phyloP scores from a whole-genome alignment of 2,113 vertebrate species.

The Polyodon spathula region DNA sequence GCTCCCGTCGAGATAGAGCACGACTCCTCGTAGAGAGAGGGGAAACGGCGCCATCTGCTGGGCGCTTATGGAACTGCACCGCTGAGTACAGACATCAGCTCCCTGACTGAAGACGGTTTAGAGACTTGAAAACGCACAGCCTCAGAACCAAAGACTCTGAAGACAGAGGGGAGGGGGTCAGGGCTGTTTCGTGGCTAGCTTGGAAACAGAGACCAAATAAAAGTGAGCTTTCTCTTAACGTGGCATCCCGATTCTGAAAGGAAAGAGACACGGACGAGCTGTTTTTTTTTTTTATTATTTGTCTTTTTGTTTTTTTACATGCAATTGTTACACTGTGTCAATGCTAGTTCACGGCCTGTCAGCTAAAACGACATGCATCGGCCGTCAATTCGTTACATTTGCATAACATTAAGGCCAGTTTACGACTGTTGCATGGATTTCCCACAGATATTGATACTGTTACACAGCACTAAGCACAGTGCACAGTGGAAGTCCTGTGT shows the following conservation, averaged over 20 bases:
- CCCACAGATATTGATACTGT: too few species aligned
- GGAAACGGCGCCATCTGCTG: background rate
- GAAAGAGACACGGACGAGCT: background rate
- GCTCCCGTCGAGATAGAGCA: slow-evolving; percentile 50
- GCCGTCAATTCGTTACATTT: background rate
- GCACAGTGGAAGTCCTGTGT: slow-evolving; percentile 16
- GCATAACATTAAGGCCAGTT: too few species aligned
- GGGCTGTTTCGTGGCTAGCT: too few species aligned
- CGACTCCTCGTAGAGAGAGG: slow-evolving; percentile 41
- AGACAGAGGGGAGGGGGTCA: too few species aligned
- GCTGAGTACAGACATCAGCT: too few species aligned
- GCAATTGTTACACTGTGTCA: background rate
- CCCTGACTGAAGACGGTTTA: background rate
- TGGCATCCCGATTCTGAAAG: too few species aligned
- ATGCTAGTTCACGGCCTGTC: background rate
- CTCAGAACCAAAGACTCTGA: too few species aligned
- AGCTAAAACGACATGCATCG: background rate
- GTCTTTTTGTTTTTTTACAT: slow-evolving; percentile 44
- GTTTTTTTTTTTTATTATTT: slow-evolving; percentile 22
- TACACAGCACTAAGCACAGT: too few species aligned
- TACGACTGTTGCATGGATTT: too few species aligned
- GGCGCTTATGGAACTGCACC: background rate
- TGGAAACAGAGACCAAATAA: too few species aligned
- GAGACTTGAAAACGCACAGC: background rate
- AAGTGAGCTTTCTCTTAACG: too few species aligned